Percentiles rank a stretch among this genome's conserved stretches.
These are phyloP conservation scores for Zaprionus camerounensis DNA, from an alignment of 1,140 invertebrate species.

Conservation along the genomic window DNA sequence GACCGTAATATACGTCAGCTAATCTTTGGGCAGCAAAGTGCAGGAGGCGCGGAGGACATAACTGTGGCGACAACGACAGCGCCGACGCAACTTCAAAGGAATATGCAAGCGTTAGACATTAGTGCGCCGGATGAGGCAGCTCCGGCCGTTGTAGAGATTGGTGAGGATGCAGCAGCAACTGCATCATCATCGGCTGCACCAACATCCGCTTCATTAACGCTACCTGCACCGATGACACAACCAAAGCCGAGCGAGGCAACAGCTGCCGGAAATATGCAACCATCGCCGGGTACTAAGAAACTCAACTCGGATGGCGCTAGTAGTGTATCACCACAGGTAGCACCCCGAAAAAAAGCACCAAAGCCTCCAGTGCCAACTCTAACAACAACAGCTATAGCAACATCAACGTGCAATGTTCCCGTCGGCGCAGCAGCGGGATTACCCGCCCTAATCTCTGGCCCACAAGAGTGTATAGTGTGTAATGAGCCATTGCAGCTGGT, in stretches of 20 bases:
- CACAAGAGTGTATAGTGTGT: slow-evolving; percentile 90
- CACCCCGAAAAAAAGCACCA: slow-evolving; percentile 80
- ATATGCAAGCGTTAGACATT: slow-evolving; percentile 43
- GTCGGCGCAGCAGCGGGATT: slow-evolving; percentile 35
- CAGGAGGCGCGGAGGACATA: slow-evolving; percentile 32
- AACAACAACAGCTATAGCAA: slow-evolving; percentile 27
- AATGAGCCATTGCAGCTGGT: slow-evolving; percentile 88
- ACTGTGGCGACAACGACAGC: not conserved
- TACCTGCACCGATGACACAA: slow-evolving; percentile 32
- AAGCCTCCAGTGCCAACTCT: slow-evolving; percentile 55
- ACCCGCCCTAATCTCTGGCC: slow-evolving; percentile 57
- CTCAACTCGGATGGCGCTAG: slow-evolving; percentile 65
- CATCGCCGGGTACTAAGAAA: slow-evolving; percentile 69
- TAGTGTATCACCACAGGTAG: slow-evolving; percentile 65
- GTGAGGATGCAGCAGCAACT: slow-evolving; percentile 42
- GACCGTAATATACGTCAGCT: slow-evolving; percentile 75
- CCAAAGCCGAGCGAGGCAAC: slow-evolving; percentile 34
- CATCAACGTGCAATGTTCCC: slow-evolving; percentile 26
- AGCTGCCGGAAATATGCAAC: slow-evolving; percentile 26
- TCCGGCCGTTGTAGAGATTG: slow-evolving; percentile 13
- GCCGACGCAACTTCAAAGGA: slow-evolving; percentile 43
- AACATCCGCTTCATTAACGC: slow-evolving; percentile 13
- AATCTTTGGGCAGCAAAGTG: slow-evolving; percentile 70
- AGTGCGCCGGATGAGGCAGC: slow-evolving; percentile 4
- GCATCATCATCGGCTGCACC: slow-evolving; percentile 11